These are phyloP conservation scores for Asobara japonica DNA, from an alignment of 1,140 invertebrate genomes.

Conservation along the genomic window DNA sequence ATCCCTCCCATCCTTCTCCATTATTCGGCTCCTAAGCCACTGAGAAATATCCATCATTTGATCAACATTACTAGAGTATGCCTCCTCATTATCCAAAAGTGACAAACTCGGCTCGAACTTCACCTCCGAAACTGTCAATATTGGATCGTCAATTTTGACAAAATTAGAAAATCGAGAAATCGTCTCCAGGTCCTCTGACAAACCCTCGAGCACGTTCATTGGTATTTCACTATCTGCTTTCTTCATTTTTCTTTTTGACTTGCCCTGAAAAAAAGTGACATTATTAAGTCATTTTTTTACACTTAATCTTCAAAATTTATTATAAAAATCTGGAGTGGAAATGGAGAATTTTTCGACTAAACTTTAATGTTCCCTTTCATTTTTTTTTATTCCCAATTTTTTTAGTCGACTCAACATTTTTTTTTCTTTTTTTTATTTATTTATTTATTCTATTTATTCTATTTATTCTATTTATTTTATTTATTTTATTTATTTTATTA, in stretches of 20 bases:
- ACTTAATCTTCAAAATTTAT: too few relatives aligned
- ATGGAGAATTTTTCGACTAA: too few relatives aligned
- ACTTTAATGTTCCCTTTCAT: too few relatives aligned
- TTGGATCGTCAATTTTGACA: conserved; percentile 44
- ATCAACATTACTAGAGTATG: conserved; percentile 44
- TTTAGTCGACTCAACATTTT: too few relatives aligned
- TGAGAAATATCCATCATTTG: conserved; percentile 50
- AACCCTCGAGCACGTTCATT: conserved; percentile 39
- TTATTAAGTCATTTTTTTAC: too few relatives aligned
- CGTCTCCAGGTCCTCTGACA: conserved; percentile 50
- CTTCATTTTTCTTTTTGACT: conserved; percentile 42
- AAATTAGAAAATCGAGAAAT: conserved; percentile 53
- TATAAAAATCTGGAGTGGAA: too few relatives aligned
- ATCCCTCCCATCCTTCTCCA: conserved; percentile 28
- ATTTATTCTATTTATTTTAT: too few relatives aligned
- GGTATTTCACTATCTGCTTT: not conserved
- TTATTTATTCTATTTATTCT: too few relatives aligned
- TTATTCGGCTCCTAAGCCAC: conserved; percentile 46
- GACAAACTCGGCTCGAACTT: conserved; percentile 54
- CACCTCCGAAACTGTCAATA: conserved; percentile 38
- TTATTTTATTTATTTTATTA: too few relatives aligned
- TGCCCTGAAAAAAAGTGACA: too few relatives aligned
- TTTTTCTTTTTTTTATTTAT: too few relatives aligned
- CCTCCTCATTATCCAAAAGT: conserved; percentile 46
- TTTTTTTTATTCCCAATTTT: too few relatives aligned